Base-by-base conservation (phyloP, 2,888 invertebrate genomes). In the Aspidiotus destructor region DNA sequence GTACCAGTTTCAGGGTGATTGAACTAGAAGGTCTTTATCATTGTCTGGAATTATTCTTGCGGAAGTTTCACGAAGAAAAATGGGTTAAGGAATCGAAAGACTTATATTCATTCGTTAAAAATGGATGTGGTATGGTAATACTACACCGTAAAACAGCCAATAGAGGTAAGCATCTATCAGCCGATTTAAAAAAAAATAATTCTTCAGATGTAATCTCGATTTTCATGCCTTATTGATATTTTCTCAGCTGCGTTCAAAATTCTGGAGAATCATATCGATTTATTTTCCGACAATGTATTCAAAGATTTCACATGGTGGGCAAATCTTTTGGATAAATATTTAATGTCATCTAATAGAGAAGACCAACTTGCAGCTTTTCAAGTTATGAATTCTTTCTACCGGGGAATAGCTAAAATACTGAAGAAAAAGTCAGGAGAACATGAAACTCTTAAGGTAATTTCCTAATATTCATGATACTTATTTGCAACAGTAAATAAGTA, bases 271-370 rank as follows among this genome's bases (percentile, higher is more conserved):
- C 16, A 40, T 48, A 60, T 67, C 48, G 52, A 58, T 10, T 48
- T 60, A 16, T 67, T 67, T 40, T 57, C 60, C 11, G 60, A 44
- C 13, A n/a, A n/a, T 7, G 52, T 67, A 10, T 44, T 48, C 1
- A 48, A 60, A 15, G 60, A 67, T 67, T 58, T 52, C 16, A 9
- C 11, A 40, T 67, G 17, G 16, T 67, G 67, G 67, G 28, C 48
- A n/a, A 8, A 16, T 3, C n/a, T 60, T 10, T 13, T 67, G 9
- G 13, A 44, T 15, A n/a, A 41, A 6, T 44, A 42, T 1, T 11
- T 67, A n/a, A 8, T n/a, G 13, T 65, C 57, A 40, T 5, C 13
- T 8, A 60, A 60, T 52, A 67, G 58, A 60, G 67, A 67, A 7
- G 52, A 67, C 60, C 52, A 57, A 11, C 7, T 17, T 1, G 60